Evolutionary conservation across 2,797 vertebrate species (phyloP), one percentile per base, ranked within the genome.

Genomic region (Alfaro cultratus): DNA sequence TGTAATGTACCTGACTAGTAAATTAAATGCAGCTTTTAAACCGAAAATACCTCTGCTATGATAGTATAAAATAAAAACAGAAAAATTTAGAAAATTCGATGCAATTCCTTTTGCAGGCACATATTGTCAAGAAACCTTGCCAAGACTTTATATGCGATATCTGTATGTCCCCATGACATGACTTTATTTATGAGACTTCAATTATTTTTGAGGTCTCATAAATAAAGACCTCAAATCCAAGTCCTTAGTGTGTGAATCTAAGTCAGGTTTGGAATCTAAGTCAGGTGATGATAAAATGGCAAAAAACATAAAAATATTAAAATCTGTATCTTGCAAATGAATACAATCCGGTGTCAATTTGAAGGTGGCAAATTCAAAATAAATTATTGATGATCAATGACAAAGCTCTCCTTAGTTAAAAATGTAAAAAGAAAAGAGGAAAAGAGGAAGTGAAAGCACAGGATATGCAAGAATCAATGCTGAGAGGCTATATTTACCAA

Each of bases 401-500:
- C 46, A 47, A 45, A 34, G 15, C 34, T 80, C 45, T 49, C 31
- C 47, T 83, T 41, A 23, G 36, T 71, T 64, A 76, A 46, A 76
- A 68, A 62, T 82, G 51, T 80, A 34, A 82, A 45, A 71, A 64
- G 53, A 0, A 71, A 29, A 41, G 11, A 76, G 79, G 67, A 79
- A 70, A 53, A 80, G 60, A 74, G 74, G 10, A 83, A 70, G 76
- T 76, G 78, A 84, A 80, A 78, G 73, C 80, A 81, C 41, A 87
- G 74, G 80, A 89, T 85, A 84, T 85, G 83, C 36, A 80, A 73
- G 74, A 85, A 93, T 93, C 85, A 68, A 87, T 92, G 88, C 72
- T 79, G 86, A 83, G 86, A n/a, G 1, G 82, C 89, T 92, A 91
- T 92, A 92, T 92, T 93, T 93, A 88, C 89, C 86, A 29, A 78